Evolutionary conservation across 2,888 invertebrate genomes (phyloP).

Genomic region (Altica lythri): DNA sequence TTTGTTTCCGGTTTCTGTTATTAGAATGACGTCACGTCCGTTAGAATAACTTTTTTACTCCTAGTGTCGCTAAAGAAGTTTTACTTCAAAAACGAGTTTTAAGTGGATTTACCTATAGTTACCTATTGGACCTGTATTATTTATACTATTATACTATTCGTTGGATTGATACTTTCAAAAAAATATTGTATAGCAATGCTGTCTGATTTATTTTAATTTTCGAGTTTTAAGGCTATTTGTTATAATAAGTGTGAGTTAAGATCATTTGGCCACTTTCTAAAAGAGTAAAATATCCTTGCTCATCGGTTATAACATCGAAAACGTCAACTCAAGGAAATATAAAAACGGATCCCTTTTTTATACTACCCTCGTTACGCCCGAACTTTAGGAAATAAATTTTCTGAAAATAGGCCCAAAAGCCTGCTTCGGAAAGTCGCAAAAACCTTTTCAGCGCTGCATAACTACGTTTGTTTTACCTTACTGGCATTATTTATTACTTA

Average conservation of each 20-base stretch:
- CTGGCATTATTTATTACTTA: constrained; percentile 14
- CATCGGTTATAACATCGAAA: background rate
- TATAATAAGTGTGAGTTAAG: background rate
- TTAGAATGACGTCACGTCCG: too few relatives aligned
- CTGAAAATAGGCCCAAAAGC: background rate
- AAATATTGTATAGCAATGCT: too few relatives aligned
- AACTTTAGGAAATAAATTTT: constrained; percentile 4
- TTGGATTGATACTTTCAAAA: too few relatives aligned
- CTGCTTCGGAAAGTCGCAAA: constrained; percentile 5
- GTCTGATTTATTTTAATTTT: too few relatives aligned
- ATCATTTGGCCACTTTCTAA: background rate
- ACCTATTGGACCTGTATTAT: too few relatives aligned
- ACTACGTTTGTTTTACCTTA: constrained; percentile 7
- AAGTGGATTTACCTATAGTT: too few relatives aligned
- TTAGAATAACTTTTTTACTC: too few relatives aligned
- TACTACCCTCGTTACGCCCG: constrained; percentile 4
- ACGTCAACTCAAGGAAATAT: background rate
- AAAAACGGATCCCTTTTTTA: constrained; percentile 5
- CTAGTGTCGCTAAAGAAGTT: too few relatives aligned
- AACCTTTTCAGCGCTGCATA: constrained; percentile 8
- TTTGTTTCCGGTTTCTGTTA: too few relatives aligned
- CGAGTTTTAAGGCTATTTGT: too few relatives aligned
- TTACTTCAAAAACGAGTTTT: too few relatives aligned
- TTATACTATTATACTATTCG: too few relatives aligned
- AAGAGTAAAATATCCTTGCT: background rate